Conservation (phyloP, 2,113 vertebrate genomes). For the Eupsittula cactorum region DNA sequence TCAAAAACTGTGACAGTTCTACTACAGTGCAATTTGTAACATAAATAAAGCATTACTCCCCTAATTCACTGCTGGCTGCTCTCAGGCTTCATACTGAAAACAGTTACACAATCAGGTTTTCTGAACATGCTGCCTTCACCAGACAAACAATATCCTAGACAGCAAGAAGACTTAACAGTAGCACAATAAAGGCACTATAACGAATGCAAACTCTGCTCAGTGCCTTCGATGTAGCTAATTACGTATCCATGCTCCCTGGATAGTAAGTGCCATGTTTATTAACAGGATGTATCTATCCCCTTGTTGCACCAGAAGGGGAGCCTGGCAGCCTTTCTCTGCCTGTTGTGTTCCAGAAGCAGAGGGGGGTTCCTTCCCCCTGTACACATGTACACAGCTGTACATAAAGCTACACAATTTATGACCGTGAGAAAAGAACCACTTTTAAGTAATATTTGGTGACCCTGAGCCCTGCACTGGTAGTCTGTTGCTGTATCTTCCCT, state of each 20-base stretch:
- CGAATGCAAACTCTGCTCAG: accelerated
- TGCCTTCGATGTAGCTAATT: not conserved
- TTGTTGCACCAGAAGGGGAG: not conserved
- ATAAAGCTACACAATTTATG: not conserved
- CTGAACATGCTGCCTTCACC: not conserved
- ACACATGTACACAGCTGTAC: accelerated
- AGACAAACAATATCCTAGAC: not conserved
- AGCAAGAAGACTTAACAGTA: not conserved
- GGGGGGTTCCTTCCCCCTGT: not conserved
- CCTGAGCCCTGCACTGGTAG: not conserved
- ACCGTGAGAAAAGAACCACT: not conserved
- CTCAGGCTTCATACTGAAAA: not conserved
- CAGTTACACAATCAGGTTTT: not conserved
- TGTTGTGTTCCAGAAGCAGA: not conserved
- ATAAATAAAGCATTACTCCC: not conserved
- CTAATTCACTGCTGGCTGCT: not conserved
- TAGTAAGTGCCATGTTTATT: not conserved
- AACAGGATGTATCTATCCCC: not conserved
- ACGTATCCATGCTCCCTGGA: not conserved
- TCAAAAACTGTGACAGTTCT: not conserved
- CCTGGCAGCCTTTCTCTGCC: not conserved
- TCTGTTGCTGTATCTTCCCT: accelerated
- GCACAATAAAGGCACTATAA: not conserved
- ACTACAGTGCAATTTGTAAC: not conserved
- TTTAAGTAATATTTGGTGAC: not conserved